Evolutionary conservation across 2,888 invertebrate species (phyloP), one percentile per base, ranked within the genome.

Genomic region (Cantharis nigra): DNA sequence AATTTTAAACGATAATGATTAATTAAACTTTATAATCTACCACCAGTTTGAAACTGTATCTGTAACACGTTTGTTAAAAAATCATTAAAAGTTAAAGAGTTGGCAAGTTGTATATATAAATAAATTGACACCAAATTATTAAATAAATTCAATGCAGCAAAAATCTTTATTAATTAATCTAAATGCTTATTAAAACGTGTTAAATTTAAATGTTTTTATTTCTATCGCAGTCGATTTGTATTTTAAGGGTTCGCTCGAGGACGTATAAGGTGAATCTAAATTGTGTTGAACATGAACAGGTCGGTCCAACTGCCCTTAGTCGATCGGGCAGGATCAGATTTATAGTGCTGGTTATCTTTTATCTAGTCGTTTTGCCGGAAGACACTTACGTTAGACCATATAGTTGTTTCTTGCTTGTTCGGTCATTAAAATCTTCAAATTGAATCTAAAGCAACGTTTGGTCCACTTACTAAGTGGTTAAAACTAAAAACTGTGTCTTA

Each of bases 321-420:
- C 63, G 77, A 79, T 79, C 81, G 63, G 79, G 78, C 81, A 78
- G 75, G 69, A 30, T 72, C 74, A 79, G 78, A 81, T 80, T 81
- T 81, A 81, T 80, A 79, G 79, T 77, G 77, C 78, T 81, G 79
- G 81, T 80, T 81, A 80, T 81, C 78, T 79, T 81, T 80, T 80
- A 80, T 79, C 79, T 80, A 81, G 80, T 81, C 79, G 79, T 80
- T 76, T 79, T 74, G 81, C 80, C 81, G 81, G 81, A 81, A 81
- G 81, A 81, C 79, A 81, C 72, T 49, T 75, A 75, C 77, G 71
- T 49, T 72, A 23, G 71, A 28, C 79, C 77, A 76, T 70, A 65
- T 69, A 70, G 30, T 64, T 65, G 30, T 63, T 67, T 30, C 70
- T 3, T 72, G 9, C 63, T n/a, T 62, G 62, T 62, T n/a, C 49